Evolutionary conservation across 2,797 vertebrate genomes (phyloP), one percentile per base, ranked within the genome.

Genomic region (Hydrocynus forskahlii): DNA sequence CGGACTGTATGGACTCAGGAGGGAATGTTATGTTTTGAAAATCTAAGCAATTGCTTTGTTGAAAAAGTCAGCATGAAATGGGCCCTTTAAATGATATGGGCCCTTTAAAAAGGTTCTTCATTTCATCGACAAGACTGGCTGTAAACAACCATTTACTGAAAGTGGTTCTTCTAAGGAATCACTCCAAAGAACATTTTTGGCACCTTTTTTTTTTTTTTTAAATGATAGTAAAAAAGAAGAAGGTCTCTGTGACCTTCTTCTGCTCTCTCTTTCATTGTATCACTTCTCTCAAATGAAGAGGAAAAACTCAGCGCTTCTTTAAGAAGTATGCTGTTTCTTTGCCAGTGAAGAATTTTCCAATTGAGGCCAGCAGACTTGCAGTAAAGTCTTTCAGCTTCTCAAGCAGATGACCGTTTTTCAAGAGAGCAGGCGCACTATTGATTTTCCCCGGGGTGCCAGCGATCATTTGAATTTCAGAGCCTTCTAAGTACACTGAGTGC

Each of bases 391-490:
- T 77, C 5, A 55, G 25, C 67, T 40, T 68, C 14, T 43, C 7
- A 45, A 48, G 35, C 50, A 55, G 50, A 78, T 78, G 60, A 66
- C 48, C 14, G 7, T 64, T 76, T 77, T 81, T 77, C 59, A 76
- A 66, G 48, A 64, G 75, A 45, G 59, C 75, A 81, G 57, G 45
- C 68, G 62, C n/a, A 64, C 62, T 80, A 82, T 84, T 81, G 81
- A 86, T 86, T 72, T 68, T 80, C 83, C 81, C 82, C 69, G 55
- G 77, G 75, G 74, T 84, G 76, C 55, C 54, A 4, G 68, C 45
- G 45, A 82, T 82, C 63, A 78, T 79, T 82, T 73, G 17, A 84
- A 66, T 75, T 84, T 84, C 75, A 57, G 67, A 82, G 76, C 50
- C 70, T 59, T 71, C 70, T 78, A 78, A 84, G 64, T 75, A 63